Evolutionary conservation across 2,797 vertebrate genomes (phyloP), one percentile per base, ranked within the genome.

Genomic region (Philypnodon macrostomus): DNA sequence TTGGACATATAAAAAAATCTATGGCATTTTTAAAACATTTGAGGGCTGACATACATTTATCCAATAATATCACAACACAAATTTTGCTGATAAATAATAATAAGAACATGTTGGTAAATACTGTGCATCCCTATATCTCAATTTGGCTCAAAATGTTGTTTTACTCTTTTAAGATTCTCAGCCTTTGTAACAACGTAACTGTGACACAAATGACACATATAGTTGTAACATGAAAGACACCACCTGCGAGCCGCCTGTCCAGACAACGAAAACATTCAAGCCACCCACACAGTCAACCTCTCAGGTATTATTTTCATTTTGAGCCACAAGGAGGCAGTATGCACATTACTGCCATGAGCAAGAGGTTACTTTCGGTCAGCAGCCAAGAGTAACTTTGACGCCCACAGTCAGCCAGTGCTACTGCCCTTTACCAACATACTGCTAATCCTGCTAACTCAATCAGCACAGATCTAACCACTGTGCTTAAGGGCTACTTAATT

Each of bases 331-430:
- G 50, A 57, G 80, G 80, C 73, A 23, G 4, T 11, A 15, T 16
- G 12, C 44, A 71, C 30, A 54, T 51, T 36, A 27, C 40, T 0
- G 17, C 52, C 18, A 35, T 34, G 34, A 45, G 45, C 10, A 5
- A 0, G 54, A 50, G 85, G 82, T 90, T 42, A 89, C 85, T 84
- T 38, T 53, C 27, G 85, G 86, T 77, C 83, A 86, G 59, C 52
- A 63, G 47, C 75, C 75, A 59, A 46, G 11, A 73, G 77, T 81
- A 79, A 73, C 71, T 56, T 1, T 21, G 26, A 51, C 49, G 63
- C n/a, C n/a, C 42, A 41, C 50, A 56, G 64, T 64, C 37, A 63
- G 49, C 46, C 42, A 18, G 14, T 2, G 39, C 46, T 17, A 37
- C 27, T 42, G 60, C 16, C 58, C 59, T 60, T 70, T 54, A 59